Evolutionary conservation across 2,113 vertebrate species (phyloP), one percentile per base, ranked within the genome.

Genomic region (Deroptyus accipitrinus): DNA sequence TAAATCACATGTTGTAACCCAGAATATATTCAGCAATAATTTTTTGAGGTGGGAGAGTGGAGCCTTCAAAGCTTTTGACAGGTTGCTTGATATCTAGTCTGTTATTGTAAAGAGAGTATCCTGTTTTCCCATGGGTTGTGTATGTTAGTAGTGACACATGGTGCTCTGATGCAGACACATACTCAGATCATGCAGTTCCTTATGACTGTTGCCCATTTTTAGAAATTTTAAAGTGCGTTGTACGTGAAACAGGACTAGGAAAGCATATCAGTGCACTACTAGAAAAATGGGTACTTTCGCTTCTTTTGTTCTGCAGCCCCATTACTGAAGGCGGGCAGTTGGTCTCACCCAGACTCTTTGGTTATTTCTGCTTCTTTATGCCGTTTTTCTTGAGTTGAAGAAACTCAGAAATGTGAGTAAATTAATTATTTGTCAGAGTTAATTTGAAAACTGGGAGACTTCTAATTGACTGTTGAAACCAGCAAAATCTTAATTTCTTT

Each of bases 281-380:
- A 25, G 57, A 39, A 41, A 44, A 70, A 44, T 5, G 18, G 49
- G 9, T 51, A 70, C 8, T 63, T 41, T 62, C 20, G 8, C 10
- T 46, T 30, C 27, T 41, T 2, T 16, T 31, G 37, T 27, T n/a
- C 30, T 16, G 25, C 68, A 80, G 76, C 17, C 24, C 62, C 39
- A 2, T 27, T 25, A 35, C 30, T 13, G 54, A 35, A 54, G 30
- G 35, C 23, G 62, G 41, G 25, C 35, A 68, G 39, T 48, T 82
- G 48, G 12, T 35, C 18, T 37, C 10, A 57, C 48, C 30, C 35
- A n/a, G 20, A 3, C 35, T 16, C 5, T 23, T 31, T 0, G 0
- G 7, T 37, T 42, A 63, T 48, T 62, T 48, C 25, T 66, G 12
- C 51, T 48, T 57, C 55, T 51, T 18, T 51, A 18, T 48, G 49